Conservation (phyloP, 2,888 invertebrate species). For the Morinoia aosen region DNA sequence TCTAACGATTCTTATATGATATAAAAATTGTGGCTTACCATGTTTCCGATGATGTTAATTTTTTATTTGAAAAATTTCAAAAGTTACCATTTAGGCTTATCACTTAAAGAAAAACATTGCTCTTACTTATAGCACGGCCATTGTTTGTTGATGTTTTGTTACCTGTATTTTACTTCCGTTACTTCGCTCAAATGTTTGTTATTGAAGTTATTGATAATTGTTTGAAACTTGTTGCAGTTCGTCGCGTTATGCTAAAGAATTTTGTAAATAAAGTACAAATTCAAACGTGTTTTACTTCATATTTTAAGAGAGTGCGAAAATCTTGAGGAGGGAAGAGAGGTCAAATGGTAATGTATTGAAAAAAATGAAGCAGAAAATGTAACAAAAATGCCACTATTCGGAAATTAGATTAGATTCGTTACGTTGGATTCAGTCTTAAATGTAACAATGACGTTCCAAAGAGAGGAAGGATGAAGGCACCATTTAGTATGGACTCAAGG, state of each 20-base stretch:
- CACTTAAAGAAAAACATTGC: not conserved
- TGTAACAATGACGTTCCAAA: too few relatives aligned
- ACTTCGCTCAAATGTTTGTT: slow-evolving; percentile 24
- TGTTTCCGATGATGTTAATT: not conserved
- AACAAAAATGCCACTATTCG: too few relatives aligned
- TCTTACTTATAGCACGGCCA: not conserved
- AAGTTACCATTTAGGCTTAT: not conserved
- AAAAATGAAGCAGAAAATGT: too few relatives aligned
- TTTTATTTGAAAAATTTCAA: not conserved
- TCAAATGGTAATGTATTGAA: not conserved
- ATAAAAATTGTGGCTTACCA: too few relatives aligned
- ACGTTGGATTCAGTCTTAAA: too few relatives aligned
- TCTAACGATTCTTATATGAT: not conserved
- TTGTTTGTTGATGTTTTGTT: not conserved
- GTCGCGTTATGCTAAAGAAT: slow-evolving; percentile 40
- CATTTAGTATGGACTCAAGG: too few relatives aligned
- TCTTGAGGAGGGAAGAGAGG: not conserved
- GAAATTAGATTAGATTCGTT: too few relatives aligned
- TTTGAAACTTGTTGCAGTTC: slow-evolving; percentile 46
- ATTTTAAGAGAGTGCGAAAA: not conserved
- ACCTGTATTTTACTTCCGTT: not conserved
- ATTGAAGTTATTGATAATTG: slow-evolving; percentile 35
- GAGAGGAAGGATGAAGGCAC: too few relatives aligned
- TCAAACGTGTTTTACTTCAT: not conserved
- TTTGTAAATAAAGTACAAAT: slow-evolving; percentile 52